Evolutionary conservation across 2,888 invertebrate genomes (phyloP), one percentile per base, ranked within the genome.

Genomic region (Podotricha telesiphe): DNA sequence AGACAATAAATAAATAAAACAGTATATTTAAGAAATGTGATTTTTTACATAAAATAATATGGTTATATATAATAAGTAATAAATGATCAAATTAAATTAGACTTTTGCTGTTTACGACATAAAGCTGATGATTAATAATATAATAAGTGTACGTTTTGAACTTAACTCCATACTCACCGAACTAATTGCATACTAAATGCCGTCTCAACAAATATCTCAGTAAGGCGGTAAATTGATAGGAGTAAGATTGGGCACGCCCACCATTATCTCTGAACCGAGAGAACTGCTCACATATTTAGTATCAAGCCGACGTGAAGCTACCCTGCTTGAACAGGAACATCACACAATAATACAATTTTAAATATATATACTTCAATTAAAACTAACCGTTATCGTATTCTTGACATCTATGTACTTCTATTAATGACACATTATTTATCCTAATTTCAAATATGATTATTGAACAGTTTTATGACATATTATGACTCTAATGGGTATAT

Each of bases 141-240:
- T 56, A 37, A 37, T 28, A 22, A 42, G 20, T 17, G 34, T 28
- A 48, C 19, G 11, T 62, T 48, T 62, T 62, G 22, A 34, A 62
- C 45, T 8, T 19, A 48, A n/a, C 47, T 37, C 37, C 86, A 85
- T 80, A 78, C 80, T 81, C 83, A 82, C 82, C 77, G 78, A 74
- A 78, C 84, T 84, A 85, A 87, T 87, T 84, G 81, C 82, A 79
- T 76, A 78, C 78, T 75, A 81, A 81, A 83, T 80, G 81, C 80
- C 79, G 76, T 80, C 78, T 86, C 69, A 53, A 71, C 72, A 70
- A 85, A 88, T 86, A 86, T 88, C 87, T 88, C 82, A 82, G 86
- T 86, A 84, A 71, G 65, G 72, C 70, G 78, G 80, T 79, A 82
- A 86, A 90, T 88, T 88, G 88, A 88, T 88, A 89, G 83, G 77